Base-by-base conservation (phyloP, 2,113 vertebrate species). In the Peromyscus maniculatus region DNA sequence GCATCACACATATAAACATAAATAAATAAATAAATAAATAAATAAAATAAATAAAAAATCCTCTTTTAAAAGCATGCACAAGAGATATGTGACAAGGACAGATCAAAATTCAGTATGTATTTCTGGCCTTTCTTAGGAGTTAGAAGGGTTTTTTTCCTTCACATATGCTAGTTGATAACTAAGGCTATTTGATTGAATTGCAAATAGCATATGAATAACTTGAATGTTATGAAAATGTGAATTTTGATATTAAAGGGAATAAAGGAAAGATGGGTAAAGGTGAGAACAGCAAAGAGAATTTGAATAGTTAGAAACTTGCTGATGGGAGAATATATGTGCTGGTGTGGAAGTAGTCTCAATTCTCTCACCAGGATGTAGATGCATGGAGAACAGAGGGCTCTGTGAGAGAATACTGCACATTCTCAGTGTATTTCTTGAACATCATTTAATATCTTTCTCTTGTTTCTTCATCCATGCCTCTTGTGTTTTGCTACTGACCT, bases 401-500 rank as follows among this genome's bases (percentile, higher is more conserved):
- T 83, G 84, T 69, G 43, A 59, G 75, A 91, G 77, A n/a, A 21
- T 71, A 33, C 3, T 57, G 6, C 9, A 4, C 77, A 57, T 93
- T 84, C 59, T 88, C 31, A 57, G 22, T 95, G 72, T 55, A 28
- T 1, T 91, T 69, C 92, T 78, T 83, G 22, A n/a, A 67, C 24
- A 94, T 82, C 79, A 92, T 91, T 97, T 91, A 93, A 87, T 46
- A 80, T 96, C 62, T 88, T 77, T 74, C 74, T 88, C 19, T 91
- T 66, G 62, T 80, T 96, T 96, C 87, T 93, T 95, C 21, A 52
- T 72, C 62, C 59, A 39, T 69, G 22, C n/a, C 93, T 66, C 72
- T 93, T 57, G 46, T 96, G 43, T 97, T 97, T 96, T 93, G 83
- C 87, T 88, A 59, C 82, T 93, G 89, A 94, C 93, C 87, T 97